Base-by-base conservation (phyloP, 2,888 invertebrate species). In the Drosophila neoperkinsi region DNA sequence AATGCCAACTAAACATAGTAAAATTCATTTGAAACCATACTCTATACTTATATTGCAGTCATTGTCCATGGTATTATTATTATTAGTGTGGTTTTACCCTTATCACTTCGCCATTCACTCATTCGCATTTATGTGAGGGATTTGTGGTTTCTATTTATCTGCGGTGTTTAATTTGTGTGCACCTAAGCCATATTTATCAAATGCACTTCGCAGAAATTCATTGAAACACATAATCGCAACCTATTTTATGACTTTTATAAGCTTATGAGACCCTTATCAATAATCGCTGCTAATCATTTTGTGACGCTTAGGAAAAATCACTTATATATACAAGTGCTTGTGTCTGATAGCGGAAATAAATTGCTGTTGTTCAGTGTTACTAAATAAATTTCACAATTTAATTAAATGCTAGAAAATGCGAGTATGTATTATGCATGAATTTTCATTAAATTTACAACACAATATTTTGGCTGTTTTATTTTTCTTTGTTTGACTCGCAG, bases 131-230 rank as follows among this genome's bases (percentile, higher is more conserved):
- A 36, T 36, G 13, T 16, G 25, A 21, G 55, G 18, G 5, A 56
- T 56, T 50, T 77, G 77, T 33, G 73, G 78, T 72, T 69, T 62
- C 21, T 30, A 30, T 59, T 69, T 73, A 77, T 77, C 69, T n/a
- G 41, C 18, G 3, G 4, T 34, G 28, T 11, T 21, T 51, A 49
- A 51, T 65, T 55, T 41, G 61, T 49, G 50, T 71, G 71, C 71
- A 76, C 62, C 66, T 49, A 11, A 36, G 38, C 61, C 43, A 51
- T 53, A 53, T 49, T 63, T 41, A 21, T 60, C 64, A 60, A 63
- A 63, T 76, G 77, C 77, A 73, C 38, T 64, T 61, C 25, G 4
- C 25, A 31, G 16, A 30, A 59, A 49, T 49, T 51, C 36, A 61
- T 53, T 55, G 11, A 49, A 50, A n/a, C 57, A 49, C 33, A 56